Conservation (phyloP, 2,113 vertebrate genomes). For the Lophochroa leadbeateri region DNA sequence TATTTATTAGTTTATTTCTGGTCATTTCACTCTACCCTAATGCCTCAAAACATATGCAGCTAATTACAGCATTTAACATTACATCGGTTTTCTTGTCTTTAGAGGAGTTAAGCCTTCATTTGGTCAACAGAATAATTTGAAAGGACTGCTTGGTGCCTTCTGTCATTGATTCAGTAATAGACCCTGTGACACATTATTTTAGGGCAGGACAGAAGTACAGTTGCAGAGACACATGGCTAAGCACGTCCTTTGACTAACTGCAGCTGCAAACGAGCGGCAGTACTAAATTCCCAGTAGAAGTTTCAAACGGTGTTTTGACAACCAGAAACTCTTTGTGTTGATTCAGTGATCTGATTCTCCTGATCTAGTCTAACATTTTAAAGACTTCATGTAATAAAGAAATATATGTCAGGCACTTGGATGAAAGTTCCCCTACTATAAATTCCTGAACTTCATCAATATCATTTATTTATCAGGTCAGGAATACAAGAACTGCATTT, state of each 20-base stretch:
- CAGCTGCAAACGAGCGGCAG: neutral
- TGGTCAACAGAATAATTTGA: neutral
- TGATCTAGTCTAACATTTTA: neutral
- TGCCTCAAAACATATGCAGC: neutral
- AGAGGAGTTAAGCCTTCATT: neutral
- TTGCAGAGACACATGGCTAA: neutral
- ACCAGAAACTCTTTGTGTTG: neutral
- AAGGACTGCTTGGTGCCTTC: neutral
- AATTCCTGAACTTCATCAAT: neutral
- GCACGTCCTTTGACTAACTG: neutral
- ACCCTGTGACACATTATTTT: neutral
- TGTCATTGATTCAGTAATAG: neutral
- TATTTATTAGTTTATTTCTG: slow-evolving; percentile 47
- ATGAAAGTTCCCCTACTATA: neutral
- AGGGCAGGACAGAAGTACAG: neutral
- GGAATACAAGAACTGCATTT: neutral
- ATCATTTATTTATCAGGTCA: neutral
- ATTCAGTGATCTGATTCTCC: neutral
- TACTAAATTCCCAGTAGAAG: neutral
- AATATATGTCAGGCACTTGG: accelerated
- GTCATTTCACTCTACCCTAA: slow-evolving; percentile 1
- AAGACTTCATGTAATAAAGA: neutral
- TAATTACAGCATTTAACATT: neutral
- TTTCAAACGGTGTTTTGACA: neutral
- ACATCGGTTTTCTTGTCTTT: neutral